Base-by-base conservation (phyloP, 1,140 invertebrate genomes). In the Spodoptera litura region DNA sequence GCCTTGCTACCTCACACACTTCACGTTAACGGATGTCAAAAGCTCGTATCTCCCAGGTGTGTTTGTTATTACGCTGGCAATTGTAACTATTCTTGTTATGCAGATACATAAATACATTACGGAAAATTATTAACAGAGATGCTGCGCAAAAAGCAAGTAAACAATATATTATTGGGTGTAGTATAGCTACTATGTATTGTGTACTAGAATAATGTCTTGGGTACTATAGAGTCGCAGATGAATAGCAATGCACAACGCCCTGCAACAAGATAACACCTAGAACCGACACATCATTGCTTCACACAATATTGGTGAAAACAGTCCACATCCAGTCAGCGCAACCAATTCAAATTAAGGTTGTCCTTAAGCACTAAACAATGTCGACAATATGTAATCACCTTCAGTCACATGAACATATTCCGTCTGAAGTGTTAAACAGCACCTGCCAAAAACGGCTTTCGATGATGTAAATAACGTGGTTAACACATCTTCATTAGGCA, bases 101-200 rank as follows among this genome's bases (percentile, higher is more conserved):
- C 76, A 64, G 58, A 52, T 76, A 78, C 61, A 76, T 79, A 78
- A 75, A 76, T 52, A 78, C 53, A 73, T 82, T 58, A 80, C 80
- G 83, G 85, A 86, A 86, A 86, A 84, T 81, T 82, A 83, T 81
- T 75, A 52, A 55, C 66, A 75, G 61, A 78, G 75, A 79, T 70
- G 72, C 82, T 85, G 79, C 85, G 84, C 83, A 88, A 83, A 82
- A 81, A 83, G 79, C 75, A 72, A 27, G 73, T 85, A 83, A 82
- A 83, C 78, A 86, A 78, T 83, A 79, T 79, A 73, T 79, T 82
- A 79, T 76, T 80, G 61, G 78, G 76, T 78, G 51, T 78, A 79
- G 56, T 78, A 70, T 78, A 79, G 56, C 62, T 78, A 81, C 58
- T 78, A 62, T 61, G 52, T 80, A 70, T 62, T 27, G 74, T 81